Conservation (phyloP, 2,888 invertebrate genomes). For the Lathronympha strigana region DNA sequence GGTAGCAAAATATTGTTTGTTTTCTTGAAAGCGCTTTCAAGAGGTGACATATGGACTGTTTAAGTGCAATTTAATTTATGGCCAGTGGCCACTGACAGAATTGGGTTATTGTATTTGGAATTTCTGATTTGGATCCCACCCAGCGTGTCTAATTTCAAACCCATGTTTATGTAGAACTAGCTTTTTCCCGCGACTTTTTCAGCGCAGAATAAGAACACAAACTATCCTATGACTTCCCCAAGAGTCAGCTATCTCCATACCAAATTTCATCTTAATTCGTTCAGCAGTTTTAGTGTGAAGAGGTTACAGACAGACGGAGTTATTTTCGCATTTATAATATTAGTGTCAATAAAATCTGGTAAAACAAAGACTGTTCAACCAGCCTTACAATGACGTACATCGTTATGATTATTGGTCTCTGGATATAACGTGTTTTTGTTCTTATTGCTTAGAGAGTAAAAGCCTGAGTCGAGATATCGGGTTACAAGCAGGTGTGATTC, state of each 20-base stretch:
- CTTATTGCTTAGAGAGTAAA: slow-evolving; percentile 37
- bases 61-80: slow-evolving; percentile 73
- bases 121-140: slow-evolving; percentile 53
- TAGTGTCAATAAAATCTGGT: not conserved
- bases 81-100: slow-evolving; percentile 66
- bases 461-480: slow-evolving; percentile 36
- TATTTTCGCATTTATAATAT: too few species aligned
- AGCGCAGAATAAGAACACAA: slow-evolving; percentile 9
- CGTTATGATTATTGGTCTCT: slow-evolving; percentile 21
- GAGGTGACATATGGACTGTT: slow-evolving; percentile 75
- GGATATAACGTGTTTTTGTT: slow-evolving; percentile 38
- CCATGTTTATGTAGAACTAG: slow-evolving; percentile 27
- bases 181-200: too few species aligned
- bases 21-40: slow-evolving; percentile 75
- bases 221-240: too few species aligned
- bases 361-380: not conserved
- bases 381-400: not conserved
- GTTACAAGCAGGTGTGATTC: slow-evolving; percentile 47
- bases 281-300: too few species aligned
- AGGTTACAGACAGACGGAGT: too few species aligned
- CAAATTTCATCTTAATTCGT: too few species aligned
- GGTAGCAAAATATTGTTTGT: slow-evolving; percentile 82
- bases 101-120: slow-evolving; percentile 75
- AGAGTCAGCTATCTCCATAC: too few species aligned
- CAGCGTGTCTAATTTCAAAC: slow-evolving; percentile 61